phyloP scores from a whole-genome alignment of 2,888 invertebrate species.

The Caenorhabditis japonica region DNA sequence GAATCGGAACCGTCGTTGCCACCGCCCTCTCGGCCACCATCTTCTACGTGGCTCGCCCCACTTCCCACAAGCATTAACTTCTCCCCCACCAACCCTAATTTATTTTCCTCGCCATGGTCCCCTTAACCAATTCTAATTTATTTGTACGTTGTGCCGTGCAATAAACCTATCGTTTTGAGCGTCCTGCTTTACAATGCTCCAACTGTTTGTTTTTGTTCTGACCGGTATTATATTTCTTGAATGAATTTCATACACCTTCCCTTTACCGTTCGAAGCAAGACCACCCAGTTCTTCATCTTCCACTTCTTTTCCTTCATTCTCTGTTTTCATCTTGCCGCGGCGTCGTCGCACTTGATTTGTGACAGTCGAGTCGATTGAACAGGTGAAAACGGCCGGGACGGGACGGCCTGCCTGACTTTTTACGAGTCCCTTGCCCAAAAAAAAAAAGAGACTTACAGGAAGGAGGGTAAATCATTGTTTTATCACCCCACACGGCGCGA shows the following conservation, averaged over 20 bases:
- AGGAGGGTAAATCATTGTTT: conserved; percentile 48
- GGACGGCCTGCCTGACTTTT: conserved; percentile 34
- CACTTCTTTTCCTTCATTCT: too few species aligned
- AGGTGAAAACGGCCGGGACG: neutral
- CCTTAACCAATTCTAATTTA: conserved; percentile 24
- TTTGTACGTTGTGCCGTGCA: conserved; percentile 49
- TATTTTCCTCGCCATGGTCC: conserved; percentile 47
- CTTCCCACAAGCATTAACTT: conserved; percentile 50
- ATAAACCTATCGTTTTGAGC: conserved; percentile 45
- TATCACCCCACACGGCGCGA: conserved; percentile 31
- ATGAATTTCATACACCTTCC: conserved; percentile 21
- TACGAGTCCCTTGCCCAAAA: conserved; percentile 38
- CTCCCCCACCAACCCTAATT: conserved; percentile 30
- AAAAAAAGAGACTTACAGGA: conserved; percentile 6
- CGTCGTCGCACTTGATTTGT: conserved; percentile 42
- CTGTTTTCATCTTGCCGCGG: conserved; percentile 43
- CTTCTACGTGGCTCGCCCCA: conserved; percentile 59
- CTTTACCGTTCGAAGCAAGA: conserved; percentile 20
- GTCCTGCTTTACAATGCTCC: conserved; percentile 15
- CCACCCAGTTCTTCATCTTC: conserved; percentile 27
- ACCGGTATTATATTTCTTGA: conserved; percentile 41
- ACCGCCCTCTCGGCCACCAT: conserved; percentile 61
- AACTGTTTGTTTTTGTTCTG: conserved; percentile 17
- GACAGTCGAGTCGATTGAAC: neutral
- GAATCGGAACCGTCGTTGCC: conserved; percentile 58